These are phyloP conservation scores for Aporrectodea caliginosa DNA, from an alignment of 1,140 invertebrate genomes.

Conservation along the genomic window DNA sequence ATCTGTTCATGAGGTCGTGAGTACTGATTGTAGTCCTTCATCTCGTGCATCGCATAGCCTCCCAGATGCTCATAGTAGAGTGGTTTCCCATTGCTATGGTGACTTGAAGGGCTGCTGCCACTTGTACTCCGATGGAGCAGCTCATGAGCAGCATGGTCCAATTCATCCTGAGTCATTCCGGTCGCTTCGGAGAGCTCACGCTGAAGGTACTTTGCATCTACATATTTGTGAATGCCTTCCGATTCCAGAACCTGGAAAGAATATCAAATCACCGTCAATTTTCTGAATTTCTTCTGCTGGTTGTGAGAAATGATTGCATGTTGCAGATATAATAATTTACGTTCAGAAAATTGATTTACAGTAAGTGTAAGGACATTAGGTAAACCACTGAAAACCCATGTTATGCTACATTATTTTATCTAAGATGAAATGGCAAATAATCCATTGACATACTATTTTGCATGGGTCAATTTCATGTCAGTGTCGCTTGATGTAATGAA, in stretches of 20 bases:
- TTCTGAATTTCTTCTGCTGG: too few species aligned
- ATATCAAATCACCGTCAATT: not conserved
- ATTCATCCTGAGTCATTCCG: slow-evolving; percentile 91
- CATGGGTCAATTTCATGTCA: too few species aligned
- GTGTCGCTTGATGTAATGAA: too few species aligned
- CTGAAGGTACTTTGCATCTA: slow-evolving; percentile 85
- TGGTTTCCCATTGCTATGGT: slow-evolving; percentile 15
- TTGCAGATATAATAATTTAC: too few species aligned
- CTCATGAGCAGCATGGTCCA: slow-evolving; percentile 79
- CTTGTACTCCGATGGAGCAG: slow-evolving; percentile 55
- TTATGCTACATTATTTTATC: too few species aligned
- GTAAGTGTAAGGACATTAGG: not conserved
- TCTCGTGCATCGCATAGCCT: slow-evolving; percentile 41
- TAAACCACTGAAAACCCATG: too few species aligned
- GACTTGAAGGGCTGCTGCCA: not conserved
- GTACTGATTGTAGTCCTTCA: slow-evolving; percentile 49
- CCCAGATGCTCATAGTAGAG: slow-evolving; percentile 44
- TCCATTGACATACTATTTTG: too few species aligned
- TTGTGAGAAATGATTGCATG: too few species aligned
- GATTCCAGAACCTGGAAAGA: slow-evolving; percentile 76
- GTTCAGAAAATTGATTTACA: not conserved
- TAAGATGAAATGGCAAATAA: too few species aligned
- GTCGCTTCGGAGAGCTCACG: slow-evolving; percentile 93
- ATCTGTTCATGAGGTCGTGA: slow-evolving; percentile 27
- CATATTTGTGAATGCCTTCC: slow-evolving; percentile 87